A percentile compares a stretch with the other conserved stretches of the same genome.
These are phyloP conservation scores for Eulemur albifrons DNA, from an alignment of 2,797 vertebrate genomes.

Conservation along the genomic window DNA sequence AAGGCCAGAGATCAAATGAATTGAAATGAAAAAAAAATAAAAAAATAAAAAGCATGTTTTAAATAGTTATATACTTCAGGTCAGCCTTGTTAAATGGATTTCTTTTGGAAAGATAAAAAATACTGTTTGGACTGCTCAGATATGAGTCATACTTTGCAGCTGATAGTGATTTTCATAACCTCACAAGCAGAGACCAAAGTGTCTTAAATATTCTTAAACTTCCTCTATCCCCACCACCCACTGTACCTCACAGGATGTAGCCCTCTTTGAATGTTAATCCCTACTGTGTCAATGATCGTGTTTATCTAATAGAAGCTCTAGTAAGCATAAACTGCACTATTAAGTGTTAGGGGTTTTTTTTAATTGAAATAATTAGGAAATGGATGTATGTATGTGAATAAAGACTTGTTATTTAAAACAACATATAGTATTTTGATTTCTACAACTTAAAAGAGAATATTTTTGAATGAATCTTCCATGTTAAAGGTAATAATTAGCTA, in stretches of 20 bases:
- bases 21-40: neutral
- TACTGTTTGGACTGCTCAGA: neutral
- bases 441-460: neutral
- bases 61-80: neutral
- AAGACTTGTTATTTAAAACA: neutral
- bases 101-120: constrained; percentile 23
- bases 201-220: constrained; percentile 37
- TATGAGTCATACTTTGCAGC: constrained; percentile 50
- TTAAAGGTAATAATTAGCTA: neutral
- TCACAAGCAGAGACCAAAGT: constrained; percentile 23
- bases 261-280: neutral
- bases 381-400: neutral
- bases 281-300: neutral
- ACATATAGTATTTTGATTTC: neutral
- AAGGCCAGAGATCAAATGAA: neutral
- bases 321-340: neutral
- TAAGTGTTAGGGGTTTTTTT: neutral
- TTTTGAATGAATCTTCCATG: neutral
- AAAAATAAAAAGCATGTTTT: neutral
- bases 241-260: neutral
- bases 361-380: neutral
- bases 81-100: constrained; percentile 32
- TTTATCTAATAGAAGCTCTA: neutral
- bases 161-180: constrained; percentile 43
- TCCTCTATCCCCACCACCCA: neutral